phyloP scores from a whole-genome alignment of 37 sponge, comb jelly and placozoan species.

The Bolinopsis microptera region DNA sequence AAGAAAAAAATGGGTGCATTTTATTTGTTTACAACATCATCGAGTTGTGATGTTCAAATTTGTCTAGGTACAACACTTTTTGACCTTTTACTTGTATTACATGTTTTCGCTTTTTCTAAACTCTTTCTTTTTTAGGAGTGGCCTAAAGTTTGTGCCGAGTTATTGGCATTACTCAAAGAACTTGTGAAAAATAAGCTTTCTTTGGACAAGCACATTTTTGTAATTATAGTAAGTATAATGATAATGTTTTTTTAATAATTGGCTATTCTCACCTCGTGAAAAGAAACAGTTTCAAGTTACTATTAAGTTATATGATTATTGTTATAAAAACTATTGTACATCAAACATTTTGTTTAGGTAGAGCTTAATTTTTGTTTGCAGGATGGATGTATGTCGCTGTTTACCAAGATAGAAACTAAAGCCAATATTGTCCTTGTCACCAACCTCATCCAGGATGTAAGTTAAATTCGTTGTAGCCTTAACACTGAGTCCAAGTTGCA shows the following conservation, averaged over 20 bases:
- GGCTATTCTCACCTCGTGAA: not conserved
- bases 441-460: not conserved
- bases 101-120: too few relatives aligned
- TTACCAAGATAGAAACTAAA: conserved; percentile 17
- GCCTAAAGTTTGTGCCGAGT: conserved; percentile 5
- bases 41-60: too few relatives aligned
- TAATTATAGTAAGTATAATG: not conserved
- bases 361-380: too few relatives aligned
- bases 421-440: not conserved
- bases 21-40: too few relatives aligned
- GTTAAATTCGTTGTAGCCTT: not conserved
- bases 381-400: not conserved
- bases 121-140: conserved; percentile 3
- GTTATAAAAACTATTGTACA: not conserved
- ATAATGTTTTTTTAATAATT: not conserved
- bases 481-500: too few relatives aligned
- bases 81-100: too few relatives aligned
- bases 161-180: not conserved
- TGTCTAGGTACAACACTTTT: too few relatives aligned
- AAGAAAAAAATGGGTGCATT: too few relatives aligned
- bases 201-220: not conserved
- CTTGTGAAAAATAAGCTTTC: not conserved
- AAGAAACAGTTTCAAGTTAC: not conserved
- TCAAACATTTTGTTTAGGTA: too few relatives aligned
- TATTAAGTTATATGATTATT: not conserved